Evolutionary conservation across 2,113 vertebrate genomes (phyloP).

Genomic region (Brachypodius melanocephalos): DNA sequence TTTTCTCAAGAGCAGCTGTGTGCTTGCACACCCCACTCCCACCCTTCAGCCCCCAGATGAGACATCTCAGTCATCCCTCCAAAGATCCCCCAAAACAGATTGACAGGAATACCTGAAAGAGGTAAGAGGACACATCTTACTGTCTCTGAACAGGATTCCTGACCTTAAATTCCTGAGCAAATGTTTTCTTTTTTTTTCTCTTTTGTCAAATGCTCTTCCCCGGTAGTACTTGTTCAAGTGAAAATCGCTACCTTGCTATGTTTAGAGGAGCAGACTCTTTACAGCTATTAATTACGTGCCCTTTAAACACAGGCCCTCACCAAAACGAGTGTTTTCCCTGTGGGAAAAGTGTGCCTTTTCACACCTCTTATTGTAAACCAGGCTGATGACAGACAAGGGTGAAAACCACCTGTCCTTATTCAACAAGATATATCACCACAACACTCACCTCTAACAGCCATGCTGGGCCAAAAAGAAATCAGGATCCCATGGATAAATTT

Average conservation of each 20-base stretch:
- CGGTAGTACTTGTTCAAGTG: not conserved
- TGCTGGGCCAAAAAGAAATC: not conserved
- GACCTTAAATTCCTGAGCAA: not conserved
- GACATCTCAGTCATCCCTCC: not conserved
- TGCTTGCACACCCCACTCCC: not conserved
- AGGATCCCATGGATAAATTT: not conserved
- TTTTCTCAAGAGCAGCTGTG: not conserved
- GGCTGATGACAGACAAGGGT: not conserved
- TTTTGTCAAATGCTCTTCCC: not conserved
- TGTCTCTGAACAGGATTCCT: not conserved
- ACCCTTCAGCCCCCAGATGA: not conserved
- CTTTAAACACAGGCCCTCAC: not conserved
- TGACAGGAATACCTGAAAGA: not conserved
- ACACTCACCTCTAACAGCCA: not conserved
- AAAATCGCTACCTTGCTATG: not conserved
- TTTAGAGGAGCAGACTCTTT: not conserved
- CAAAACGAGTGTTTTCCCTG: not conserved
- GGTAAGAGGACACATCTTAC: not conserved
- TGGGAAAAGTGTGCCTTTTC: not conserved
- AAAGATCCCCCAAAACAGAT: not conserved
- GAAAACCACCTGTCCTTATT: slow-evolving; percentile 7
- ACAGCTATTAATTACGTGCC: slow-evolving; percentile 14
- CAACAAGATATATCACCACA: not conserved
- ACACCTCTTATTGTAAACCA: slow-evolving; percentile 26
- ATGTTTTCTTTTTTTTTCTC: not conserved